Percentiles rank a stretch among this genome's conserved stretches.
Conservation (phyloP, 1,140 invertebrate species). For the Sinella curviseta region DNA sequence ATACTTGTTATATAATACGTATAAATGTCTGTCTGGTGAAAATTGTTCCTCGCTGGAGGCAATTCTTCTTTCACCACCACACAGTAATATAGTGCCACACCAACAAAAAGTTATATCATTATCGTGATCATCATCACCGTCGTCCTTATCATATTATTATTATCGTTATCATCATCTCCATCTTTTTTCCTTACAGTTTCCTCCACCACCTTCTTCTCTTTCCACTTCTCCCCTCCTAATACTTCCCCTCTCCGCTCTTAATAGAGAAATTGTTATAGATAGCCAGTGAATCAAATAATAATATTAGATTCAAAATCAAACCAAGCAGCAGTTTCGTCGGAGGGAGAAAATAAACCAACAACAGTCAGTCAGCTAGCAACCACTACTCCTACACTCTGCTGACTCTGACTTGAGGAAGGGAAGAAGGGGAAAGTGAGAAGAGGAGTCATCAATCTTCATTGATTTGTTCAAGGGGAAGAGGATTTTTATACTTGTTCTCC, state of each 20-base stretch:
- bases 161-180: too few species aligned
- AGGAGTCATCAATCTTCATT: conserved; percentile 47
- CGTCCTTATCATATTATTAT: neutral
- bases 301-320: neutral
- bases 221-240: neutral
- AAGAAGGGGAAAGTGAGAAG: conserved; percentile 22
- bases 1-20: too few species aligned
- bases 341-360: too few species aligned
- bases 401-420: too few species aligned
- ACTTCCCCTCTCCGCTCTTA: neutral
- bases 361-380: too few species aligned
- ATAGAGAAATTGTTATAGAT: neutral
- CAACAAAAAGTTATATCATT: too few species aligned
- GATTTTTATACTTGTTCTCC: conserved; percentile 34
- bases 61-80: too few species aligned
- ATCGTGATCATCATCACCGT: neutral
- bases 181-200: too few species aligned
- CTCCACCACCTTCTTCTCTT: neutral
- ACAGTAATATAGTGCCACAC: too few species aligned
- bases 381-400: too few species aligned
- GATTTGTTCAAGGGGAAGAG: conserved; percentile 36
- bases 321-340: neutral
- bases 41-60: too few species aligned
- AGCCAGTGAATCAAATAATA: neutral
- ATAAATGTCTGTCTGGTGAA: too few species aligned